Conservation (phyloP, 2,888 invertebrate species). For the Anaspis maculata region DNA sequence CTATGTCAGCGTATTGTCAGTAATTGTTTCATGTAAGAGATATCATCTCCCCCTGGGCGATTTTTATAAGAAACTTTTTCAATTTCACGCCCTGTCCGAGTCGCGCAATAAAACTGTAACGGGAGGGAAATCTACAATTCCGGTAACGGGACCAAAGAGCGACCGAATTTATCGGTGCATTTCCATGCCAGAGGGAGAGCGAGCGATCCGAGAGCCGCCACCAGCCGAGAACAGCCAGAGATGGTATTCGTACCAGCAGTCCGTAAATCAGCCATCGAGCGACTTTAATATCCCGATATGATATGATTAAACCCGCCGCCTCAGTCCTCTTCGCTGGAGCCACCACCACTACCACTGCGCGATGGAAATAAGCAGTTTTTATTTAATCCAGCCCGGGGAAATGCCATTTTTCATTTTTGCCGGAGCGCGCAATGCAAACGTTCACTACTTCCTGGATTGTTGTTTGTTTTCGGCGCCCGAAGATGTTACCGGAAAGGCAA, state of each 20-base stretch:
- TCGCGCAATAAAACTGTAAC: slow-evolving; percentile 38
- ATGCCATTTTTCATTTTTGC: too few species aligned
- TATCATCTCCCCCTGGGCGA: slow-evolving; percentile 30
- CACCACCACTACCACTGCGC: too few species aligned
- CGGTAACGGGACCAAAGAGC: slow-evolving; percentile 25
- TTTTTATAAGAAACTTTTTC: slow-evolving; percentile 32
- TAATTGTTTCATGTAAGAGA: slow-evolving; percentile 35
- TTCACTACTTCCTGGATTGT: too few species aligned
- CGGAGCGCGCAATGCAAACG: too few species aligned
- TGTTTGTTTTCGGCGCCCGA: too few species aligned
- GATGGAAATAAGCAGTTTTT: slow-evolving; percentile 14
- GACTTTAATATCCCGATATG: slow-evolving; percentile 37
- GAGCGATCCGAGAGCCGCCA: too few species aligned
- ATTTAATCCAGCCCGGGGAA: too few species aligned
- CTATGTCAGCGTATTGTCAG: slow-evolving; percentile 14
- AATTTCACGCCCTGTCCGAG: slow-evolving; percentile 10
- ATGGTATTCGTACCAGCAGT: slow-evolving; percentile 25
- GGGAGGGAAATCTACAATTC: slow-evolving; percentile 38
- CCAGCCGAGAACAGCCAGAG: slow-evolving; percentile 41
- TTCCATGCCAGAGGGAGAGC: too few species aligned
- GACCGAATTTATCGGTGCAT: slow-evolving; percentile 36
- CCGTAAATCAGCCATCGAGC: slow-evolving; percentile 35
- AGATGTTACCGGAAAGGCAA: too few species aligned
- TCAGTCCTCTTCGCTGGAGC: too few species aligned
- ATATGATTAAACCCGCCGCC: slow-evolving; percentile 33